Evolutionary conservation across 2,113 vertebrate species (phyloP).

Genomic region (Ammospiza nelsoni): DNA sequence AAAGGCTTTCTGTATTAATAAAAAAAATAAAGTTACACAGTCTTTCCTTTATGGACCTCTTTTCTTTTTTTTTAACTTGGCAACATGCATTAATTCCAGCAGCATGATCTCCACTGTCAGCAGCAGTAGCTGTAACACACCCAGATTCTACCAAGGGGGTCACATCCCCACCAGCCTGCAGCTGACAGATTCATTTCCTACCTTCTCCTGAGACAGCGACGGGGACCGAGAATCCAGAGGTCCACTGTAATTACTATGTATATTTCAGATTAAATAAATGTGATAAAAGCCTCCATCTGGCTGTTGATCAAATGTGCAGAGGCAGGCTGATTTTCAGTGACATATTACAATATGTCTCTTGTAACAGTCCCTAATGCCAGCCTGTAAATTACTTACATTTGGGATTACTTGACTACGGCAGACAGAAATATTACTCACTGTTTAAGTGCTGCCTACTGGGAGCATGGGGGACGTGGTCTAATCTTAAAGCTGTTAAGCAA

Average conservation of each 20-base stretch:
- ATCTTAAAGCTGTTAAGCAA: constrained; percentile 78
- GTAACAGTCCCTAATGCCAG: constrained; percentile 72
- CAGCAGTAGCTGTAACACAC: constrained; percentile 31
- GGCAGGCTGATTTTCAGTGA: constrained; percentile 79
- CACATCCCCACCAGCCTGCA: constrained; percentile 55
- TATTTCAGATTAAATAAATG: constrained; percentile 85
- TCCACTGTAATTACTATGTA: constrained; percentile 81
- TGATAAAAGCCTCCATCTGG: constrained; percentile 84
- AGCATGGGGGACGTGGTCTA: constrained; percentile 54
- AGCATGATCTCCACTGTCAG: neutral
- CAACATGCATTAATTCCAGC: neutral
- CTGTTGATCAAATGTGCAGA: constrained; percentile 79
- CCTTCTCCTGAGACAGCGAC: constrained; percentile 74
- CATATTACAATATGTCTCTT: constrained; percentile 79
- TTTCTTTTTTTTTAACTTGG: neutral
- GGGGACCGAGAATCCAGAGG: constrained; percentile 73
- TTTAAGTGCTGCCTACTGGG: constrained; percentile 74
- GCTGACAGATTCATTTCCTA: constrained; percentile 74
- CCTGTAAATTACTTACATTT: constrained; percentile 79
- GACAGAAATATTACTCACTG: constrained; percentile 78
- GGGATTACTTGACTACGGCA: constrained; percentile 77
- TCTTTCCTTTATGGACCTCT: neutral
- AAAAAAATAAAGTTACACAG: neutral
- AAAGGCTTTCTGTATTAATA: constrained; percentile 8
- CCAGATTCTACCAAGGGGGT: constrained; percentile 50